These are phyloP conservation scores for Nasonia vitripennis DNA, from an alignment of 1,140 invertebrate species.

Conservation along the genomic window DNA sequence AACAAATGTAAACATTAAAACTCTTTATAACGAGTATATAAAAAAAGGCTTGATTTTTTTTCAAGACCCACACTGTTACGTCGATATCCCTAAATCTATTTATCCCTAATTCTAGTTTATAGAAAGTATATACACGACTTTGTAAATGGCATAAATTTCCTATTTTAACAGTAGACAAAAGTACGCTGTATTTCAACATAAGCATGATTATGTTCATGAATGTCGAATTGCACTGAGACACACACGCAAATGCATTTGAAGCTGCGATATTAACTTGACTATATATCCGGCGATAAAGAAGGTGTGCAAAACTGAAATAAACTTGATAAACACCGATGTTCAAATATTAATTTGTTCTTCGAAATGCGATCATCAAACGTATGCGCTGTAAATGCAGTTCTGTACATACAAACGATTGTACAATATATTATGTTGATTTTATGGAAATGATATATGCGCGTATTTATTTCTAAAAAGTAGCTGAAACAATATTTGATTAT, in stretches of 20 bases:
- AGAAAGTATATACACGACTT: neutral
- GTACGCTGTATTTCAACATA: neutral
- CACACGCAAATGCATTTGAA: neutral
- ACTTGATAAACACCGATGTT: neutral
- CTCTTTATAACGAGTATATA: conserved; percentile 22
- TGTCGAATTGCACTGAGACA: neutral
- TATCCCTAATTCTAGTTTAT: too few relatives aligned
- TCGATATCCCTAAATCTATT: neutral
- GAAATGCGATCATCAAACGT: neutral
- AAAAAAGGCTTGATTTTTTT: conserved; percentile 15
- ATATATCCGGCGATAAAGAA: neutral
- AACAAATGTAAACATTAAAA: neutral
- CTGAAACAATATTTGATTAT: neutral
- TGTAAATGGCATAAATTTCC: neutral
- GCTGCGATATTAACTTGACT: neutral
- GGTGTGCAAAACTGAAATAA: neutral
- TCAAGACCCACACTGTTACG: conserved; percentile 9
- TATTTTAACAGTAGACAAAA: neutral
- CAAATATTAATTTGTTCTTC: neutral
- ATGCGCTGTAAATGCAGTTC: neutral
- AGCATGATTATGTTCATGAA: neutral
- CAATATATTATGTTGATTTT: conserved; percentile 11
- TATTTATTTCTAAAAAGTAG: conserved; percentile 7
- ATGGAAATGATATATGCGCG: neutral
- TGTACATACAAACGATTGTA: neutral